A percentile compares a stretch with the other conserved stretches of the same genome.
Evolutionary conservation across 2,113 vertebrate genomes (phyloP).

Genomic region (Oncorhynchus keta): DNA sequence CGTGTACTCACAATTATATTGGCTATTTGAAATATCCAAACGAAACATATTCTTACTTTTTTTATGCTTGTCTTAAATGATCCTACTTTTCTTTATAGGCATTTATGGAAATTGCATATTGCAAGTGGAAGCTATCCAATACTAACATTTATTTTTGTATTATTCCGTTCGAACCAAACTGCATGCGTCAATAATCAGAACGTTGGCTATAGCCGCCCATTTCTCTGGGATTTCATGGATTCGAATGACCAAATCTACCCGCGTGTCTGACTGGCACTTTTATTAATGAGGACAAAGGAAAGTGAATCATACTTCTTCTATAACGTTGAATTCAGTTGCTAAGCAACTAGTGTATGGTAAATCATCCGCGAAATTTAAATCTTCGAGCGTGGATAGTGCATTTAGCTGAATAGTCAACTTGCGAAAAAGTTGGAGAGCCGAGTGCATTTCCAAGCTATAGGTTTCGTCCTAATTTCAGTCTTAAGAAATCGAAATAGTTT

Average conservation of each 20-base stretch:
- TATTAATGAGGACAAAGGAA: slow-evolving; percentile 93
- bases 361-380: slow-evolving; percentile 99
- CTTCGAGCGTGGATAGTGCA: slow-evolving; percentile 79
- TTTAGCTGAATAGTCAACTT: slow-evolving; percentile 85
- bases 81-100: too few species aligned
- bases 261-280: slow-evolving; percentile 85
- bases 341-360: slow-evolving; percentile 94
- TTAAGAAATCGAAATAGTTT: neutral
- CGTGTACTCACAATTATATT: too few species aligned
- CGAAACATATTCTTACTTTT: too few species aligned
- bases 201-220: neutral
- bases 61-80: too few species aligned
- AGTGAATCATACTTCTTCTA: slow-evolving; percentile 88
- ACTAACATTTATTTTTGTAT: too few species aligned
- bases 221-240: neutral
- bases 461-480: neutral
- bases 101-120: too few species aligned
- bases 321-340: slow-evolving; percentile 96
- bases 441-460: neutral
- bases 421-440: slow-evolving; percentile 61
- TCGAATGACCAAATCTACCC: slow-evolving; percentile 60
- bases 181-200: neutral
- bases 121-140: too few species aligned
- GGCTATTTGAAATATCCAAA: too few species aligned
- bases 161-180: neutral